These are phyloP conservation scores for Crocidura indochinensis DNA, from an alignment of 2,797 vertebrate species.

Conservation along the genomic window DNA sequence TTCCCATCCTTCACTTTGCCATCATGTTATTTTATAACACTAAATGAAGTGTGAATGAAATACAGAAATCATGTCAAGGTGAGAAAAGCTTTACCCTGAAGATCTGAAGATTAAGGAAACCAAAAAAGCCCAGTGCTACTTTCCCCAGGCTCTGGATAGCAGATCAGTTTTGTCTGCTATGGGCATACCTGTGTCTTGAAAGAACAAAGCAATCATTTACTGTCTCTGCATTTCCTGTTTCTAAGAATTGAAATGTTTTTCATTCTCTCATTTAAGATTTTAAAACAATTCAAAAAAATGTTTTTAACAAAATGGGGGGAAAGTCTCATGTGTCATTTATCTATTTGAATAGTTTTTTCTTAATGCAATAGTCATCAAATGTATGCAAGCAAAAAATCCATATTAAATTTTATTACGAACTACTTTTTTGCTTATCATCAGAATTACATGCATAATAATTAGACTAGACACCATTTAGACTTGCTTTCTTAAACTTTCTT, in stretches of 20 bases:
- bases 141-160: not conserved
- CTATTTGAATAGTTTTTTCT: not conserved
- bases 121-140: not conserved
- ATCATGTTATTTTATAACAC: slow-evolving; percentile 42
- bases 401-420: not conserved
- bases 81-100: slow-evolving; percentile 8
- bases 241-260: slow-evolving; percentile 39
- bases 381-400: not conserved
- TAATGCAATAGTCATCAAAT: slow-evolving; percentile 2
- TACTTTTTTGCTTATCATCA: not conserved
- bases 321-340: not conserved
- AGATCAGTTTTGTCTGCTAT: not conserved
- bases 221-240: not conserved
- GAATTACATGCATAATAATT: not conserved
- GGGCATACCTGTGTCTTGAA: not conserved
- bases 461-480: not conserved
- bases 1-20: slow-evolving; percentile 25
- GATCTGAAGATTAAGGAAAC: slow-evolving; percentile 11
- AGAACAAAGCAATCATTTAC: not conserved
- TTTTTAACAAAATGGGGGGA: not conserved
- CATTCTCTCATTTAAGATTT: slow-evolving; percentile 33
- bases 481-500: not conserved
- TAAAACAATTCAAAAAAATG: not conserved
- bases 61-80: slow-evolving; percentile 8
- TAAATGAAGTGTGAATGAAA: slow-evolving; percentile 61